Evolutionary conservation across 2,797 vertebrate species (phyloP), one percentile per base, ranked within the genome.

Genomic region (Eospalax fontanierii): DNA sequence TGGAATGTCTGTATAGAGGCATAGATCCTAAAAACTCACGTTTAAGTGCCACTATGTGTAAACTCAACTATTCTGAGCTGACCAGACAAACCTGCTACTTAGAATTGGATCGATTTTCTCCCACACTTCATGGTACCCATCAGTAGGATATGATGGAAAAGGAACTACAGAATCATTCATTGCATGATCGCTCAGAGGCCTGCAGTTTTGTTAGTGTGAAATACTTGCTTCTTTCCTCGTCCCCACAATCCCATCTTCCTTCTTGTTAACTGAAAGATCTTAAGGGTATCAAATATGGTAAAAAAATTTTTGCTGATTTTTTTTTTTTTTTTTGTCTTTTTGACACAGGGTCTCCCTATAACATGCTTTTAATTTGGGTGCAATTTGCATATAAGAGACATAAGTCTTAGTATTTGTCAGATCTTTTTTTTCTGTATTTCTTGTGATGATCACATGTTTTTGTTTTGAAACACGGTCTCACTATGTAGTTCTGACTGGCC

Each of bases 181-280:
- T 40, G 19, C 50, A 10, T 7, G 50, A 74, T 35, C 46, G 59
- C 54, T 73, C 54, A 9, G 19, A 2, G 5, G 15, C 74, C 46
- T 59, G 12, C 90, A 89, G 40, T 83, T 63, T 68, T 88, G 33
- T 86, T 74, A 24, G n/a, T 76, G 35, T 95, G 28, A 65, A 59
- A 28, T 54, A 21, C 65, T 50, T 46, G 8, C 75, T 12, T 65
- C 40, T 18, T 3, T 74, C 79, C 2, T 2, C 19, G 43, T 24
- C n/a, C n/a, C n/a, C n/a, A n/a, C n/a, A n/a, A n/a, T 46, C 40
- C n/a, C 6, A 73, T 75, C 6, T 79, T 82, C 21, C 43, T 82
- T 54, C 66, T n/a, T 16, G 19, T 57, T 35, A 59, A 38, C 18
- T 75, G 24, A 35, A 94, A 76, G 66, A 75, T 66, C 38, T 54